Conservation (phyloP, 1,140 invertebrate genomes). For the Proales similis region DNA sequence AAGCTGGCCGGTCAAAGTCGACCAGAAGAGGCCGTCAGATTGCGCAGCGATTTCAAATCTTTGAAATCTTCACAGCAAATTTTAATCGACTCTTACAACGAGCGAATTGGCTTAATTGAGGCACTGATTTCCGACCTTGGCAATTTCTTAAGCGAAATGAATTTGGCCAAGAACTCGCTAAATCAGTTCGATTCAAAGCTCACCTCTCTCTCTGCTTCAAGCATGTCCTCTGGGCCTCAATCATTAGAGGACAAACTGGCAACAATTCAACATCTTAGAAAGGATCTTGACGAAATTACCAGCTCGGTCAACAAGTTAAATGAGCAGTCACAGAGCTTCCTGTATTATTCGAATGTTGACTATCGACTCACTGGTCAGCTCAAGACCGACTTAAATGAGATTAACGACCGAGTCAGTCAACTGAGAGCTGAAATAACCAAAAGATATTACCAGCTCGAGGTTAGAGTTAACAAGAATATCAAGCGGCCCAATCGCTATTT, state of each 20-base stretch:
- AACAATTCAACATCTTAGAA: constrained; percentile 2
- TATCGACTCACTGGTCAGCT: constrained; percentile 1
- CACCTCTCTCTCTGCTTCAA: too few relatives aligned
- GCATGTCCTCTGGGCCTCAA: too few relatives aligned
- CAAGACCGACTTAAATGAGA: constrained; percentile 16
- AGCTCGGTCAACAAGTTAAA: not conserved
- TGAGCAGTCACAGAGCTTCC: constrained; percentile 12
- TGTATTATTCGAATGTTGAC: constrained; percentile 21
- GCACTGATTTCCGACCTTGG: too few relatives aligned
- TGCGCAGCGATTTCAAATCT: too few relatives aligned
- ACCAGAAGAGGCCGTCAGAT: too few relatives aligned
- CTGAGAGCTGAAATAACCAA: constrained; percentile 9
- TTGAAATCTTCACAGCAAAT: too few relatives aligned
- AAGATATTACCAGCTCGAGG: constrained; percentile 25
- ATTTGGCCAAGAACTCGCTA: too few relatives aligned
- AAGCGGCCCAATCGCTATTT: not conserved
- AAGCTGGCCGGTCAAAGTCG: too few relatives aligned
- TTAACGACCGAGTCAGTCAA: constrained; percentile 18
- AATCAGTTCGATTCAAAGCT: too few relatives aligned
- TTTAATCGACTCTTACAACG: too few relatives aligned
- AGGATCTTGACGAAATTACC: constrained; percentile 15
- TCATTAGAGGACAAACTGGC: constrained; percentile 16
- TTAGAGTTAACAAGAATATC: not conserved
- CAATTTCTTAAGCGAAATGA: too few relatives aligned
- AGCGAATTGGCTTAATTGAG: too few relatives aligned